Percentiles rank a stretch among this genome's conserved stretches.
phyloP scores from a whole-genome alignment of 2,113 vertebrate species.

The Apodemus sylvaticus region DNA sequence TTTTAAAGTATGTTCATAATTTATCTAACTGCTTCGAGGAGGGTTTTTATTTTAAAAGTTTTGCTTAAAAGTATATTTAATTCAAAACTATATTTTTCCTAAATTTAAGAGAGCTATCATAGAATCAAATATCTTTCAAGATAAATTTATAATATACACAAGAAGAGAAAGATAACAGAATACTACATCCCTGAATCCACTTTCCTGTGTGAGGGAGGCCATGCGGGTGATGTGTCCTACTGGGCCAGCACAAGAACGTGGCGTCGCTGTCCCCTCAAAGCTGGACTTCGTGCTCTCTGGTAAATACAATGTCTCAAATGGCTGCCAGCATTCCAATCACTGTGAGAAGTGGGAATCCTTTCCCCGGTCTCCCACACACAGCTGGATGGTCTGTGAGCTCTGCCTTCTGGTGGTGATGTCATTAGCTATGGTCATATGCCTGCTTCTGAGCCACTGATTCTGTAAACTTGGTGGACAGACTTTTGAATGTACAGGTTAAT shows the following conservation, averaged over 20 bases:
- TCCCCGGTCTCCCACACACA: not conserved
- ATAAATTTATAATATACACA: not conserved
- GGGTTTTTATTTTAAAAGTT: not conserved
- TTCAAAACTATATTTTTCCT: slow-evolving; percentile 45
- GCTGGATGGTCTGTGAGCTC: not conserved
- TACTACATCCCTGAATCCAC: not conserved
- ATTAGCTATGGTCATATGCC: not conserved
- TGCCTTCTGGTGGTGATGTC: not conserved
- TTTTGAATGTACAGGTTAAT: slow-evolving; percentile 1
- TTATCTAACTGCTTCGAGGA: not conserved
- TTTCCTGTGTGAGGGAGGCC: not conserved
- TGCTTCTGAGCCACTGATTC: slow-evolving; percentile 11
- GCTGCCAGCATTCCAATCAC: not conserved
- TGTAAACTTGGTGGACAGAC: not conserved
- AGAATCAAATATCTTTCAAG: slow-evolving; percentile 40
- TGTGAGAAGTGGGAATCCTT: not conserved
- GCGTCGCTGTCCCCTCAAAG: not conserved
- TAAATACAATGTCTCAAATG: not conserved
- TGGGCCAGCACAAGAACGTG: not conserved
- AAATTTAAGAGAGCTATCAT: not conserved
- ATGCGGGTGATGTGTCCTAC: not conserved
- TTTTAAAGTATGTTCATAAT: slow-evolving; percentile 11
- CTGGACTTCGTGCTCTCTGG: not conserved
- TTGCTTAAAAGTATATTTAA: slow-evolving; percentile 16
- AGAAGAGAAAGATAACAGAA: not conserved